Conservation (phyloP, 1,140 invertebrate species). For the Drosophila kepulauana region DNA sequence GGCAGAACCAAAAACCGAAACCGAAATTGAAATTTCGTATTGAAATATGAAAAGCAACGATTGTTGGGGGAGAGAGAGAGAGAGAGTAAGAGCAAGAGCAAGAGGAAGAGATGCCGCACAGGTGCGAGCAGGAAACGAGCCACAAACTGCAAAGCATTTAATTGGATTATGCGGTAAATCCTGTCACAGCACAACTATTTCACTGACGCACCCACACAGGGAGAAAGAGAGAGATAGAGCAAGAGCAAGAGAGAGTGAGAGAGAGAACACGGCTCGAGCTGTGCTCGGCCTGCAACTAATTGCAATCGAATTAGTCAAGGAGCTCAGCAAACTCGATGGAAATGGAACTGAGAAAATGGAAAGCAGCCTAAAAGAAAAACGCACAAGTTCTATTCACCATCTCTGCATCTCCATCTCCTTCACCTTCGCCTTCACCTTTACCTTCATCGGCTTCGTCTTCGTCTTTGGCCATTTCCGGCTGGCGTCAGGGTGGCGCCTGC, state of each 20-base stretch:
- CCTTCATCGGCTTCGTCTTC: background rate
- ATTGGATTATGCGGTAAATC: slow-evolving; percentile 78
- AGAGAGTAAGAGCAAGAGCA: slow-evolving; percentile 16
- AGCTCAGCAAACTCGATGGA: slow-evolving; percentile 61
- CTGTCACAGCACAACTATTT: slow-evolving; percentile 67
- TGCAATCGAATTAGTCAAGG: slow-evolving; percentile 83
- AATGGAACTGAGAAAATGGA: slow-evolving; percentile 35
- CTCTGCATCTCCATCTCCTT: background rate
- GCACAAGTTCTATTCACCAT: background rate
- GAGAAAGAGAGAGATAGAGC: no score
- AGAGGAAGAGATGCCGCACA: slow-evolving; percentile 54
- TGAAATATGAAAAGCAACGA: slow-evolving; percentile 15
- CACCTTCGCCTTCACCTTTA: background rate
- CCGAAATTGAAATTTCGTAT: slow-evolving; percentile 11
- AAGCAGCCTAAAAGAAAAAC: slow-evolving; percentile 30
- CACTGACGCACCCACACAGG: slow-evolving; percentile 52
- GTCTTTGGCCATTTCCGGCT: slow-evolving; percentile 65
- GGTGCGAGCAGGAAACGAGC: slow-evolving; percentile 72
- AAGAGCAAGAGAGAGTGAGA: background rate
- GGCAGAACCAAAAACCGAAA: slow-evolving; percentile 23
- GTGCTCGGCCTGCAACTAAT: slow-evolving; percentile 63
- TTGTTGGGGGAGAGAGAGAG: background rate
- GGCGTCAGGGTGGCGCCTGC: slow-evolving; percentile 81
- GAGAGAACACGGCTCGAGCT: background rate
- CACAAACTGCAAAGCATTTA: slow-evolving; percentile 67